phyloP scores from a whole-genome alignment of 2,113 vertebrate species.

The Ploceus nigricollis region DNA sequence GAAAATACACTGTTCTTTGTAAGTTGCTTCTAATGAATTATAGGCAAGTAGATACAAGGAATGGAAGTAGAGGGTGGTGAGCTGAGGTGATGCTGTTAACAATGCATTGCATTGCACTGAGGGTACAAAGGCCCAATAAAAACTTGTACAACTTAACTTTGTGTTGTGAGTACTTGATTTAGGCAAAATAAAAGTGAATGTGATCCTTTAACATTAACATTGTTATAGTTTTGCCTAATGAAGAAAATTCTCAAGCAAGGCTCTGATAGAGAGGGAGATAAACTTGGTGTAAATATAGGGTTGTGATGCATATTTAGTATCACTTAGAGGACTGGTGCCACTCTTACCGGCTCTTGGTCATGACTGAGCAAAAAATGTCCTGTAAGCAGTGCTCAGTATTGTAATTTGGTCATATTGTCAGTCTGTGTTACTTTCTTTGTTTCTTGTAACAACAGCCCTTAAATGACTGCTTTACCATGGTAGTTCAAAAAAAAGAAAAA shows the following conservation, averaged over 20 bases:
- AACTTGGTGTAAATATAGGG: neutral
- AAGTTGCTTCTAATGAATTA: neutral
- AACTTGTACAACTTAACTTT: neutral
- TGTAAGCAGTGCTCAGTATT: neutral
- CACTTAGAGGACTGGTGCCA: neutral
- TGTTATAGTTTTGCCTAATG: neutral
- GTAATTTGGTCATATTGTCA: neutral
- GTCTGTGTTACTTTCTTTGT: neutral
- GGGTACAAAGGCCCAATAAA: neutral
- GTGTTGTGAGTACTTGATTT: neutral
- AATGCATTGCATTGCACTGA: neutral
- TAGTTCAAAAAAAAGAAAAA: neutral
- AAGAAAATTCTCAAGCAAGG: neutral
- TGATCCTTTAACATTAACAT: neutral
- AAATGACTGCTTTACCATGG: neutral
- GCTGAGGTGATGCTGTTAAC: neutral
- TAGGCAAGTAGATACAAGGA: neutral
- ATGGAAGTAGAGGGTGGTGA: neutral
- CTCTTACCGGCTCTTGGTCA: neutral
- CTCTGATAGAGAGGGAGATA: neutral
- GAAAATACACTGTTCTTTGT: neutral
- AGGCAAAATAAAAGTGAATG: neutral
- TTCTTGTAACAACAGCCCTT: neutral
- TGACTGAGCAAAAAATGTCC: neutral
- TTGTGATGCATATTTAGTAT: neutral